Base-by-base conservation (phyloP, 2,113 vertebrate genomes). In the Plecotus auritus region DNA sequence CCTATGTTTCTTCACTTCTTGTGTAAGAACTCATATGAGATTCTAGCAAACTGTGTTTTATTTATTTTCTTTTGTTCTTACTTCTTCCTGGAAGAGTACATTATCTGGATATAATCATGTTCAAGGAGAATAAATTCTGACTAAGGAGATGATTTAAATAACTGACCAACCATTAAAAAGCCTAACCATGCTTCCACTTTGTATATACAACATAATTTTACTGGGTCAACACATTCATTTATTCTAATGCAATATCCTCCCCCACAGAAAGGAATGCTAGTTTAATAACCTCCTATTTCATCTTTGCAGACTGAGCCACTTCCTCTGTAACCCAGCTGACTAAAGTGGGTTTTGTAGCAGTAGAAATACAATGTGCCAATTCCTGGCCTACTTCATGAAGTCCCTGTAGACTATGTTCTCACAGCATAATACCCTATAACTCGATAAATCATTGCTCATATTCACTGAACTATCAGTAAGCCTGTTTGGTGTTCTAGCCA, bases 1-100 rank as follows among this genome's bases (percentile, higher is more conserved):
- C 98, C 97, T 98, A 98, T 96, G 97, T 97, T 97, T 97, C 90
- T 96, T 95, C 94, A 95, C 93, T 97, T 98, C 96, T 97, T 98
- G 93, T 96, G 97, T 90, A 98, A 98, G 96, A 97, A 93, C 32
- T 97, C 98, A 98, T 97, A 98, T 95, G 97, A 97, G 95, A 97
- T 90, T 97, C 92, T 85, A 97, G 94, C 97, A 98, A 97, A 88
- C 78, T 96, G 28, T 95, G 96, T 97, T 98, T 98, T 97, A 96
- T 97, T 98, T 97, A 78, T 90, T 98, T 97, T 96, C 72, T 94
- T 98, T 98, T 98, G 96, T 97, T 98, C 97, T 91, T 93, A 32
- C 64, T 94, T 95, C 93, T 98, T 98, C 94, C 94, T 96, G 97
- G 93, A 98, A 98, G 76, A 66, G 67, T 72, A 92, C 37, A 37